These are phyloP conservation scores for Exocentrus adspersus DNA, from an alignment of 2,888 invertebrate genomes.

Conservation along the genomic window DNA sequence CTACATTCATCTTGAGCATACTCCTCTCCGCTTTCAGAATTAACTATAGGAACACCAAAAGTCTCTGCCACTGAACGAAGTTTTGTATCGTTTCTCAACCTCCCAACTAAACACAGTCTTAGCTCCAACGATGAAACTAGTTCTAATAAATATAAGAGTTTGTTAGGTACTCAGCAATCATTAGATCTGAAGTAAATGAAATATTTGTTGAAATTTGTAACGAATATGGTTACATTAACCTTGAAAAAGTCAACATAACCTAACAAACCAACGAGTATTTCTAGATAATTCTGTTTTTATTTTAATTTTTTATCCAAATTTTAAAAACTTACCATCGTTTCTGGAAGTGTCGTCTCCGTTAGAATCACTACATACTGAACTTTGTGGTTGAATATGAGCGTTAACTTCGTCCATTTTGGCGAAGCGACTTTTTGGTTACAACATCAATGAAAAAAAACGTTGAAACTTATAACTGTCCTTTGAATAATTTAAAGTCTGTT, in stretches of 20 bases:
- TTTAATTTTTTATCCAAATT: background rate
- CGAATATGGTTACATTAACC: slow-evolving; percentile 46
- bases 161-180: too few species aligned
- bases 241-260: slow-evolving; percentile 55
- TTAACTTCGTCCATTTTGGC: slow-evolving; percentile 64
- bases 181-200: too few species aligned
- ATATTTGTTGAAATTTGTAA: too few species aligned
- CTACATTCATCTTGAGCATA: slow-evolving; percentile 69
- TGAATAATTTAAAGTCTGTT: slow-evolving; percentile 20
- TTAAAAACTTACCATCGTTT: slow-evolving; percentile 56
- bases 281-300: background rate
- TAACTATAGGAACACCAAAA: slow-evolving; percentile 72
- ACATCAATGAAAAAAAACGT: slow-evolving; percentile 50
- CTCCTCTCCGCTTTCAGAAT: slow-evolving; percentile 71
- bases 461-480: slow-evolving; percentile 30
- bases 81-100: slow-evolving; percentile 66
- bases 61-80: slow-evolving; percentile 69
- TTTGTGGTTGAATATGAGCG: slow-evolving; percentile 60
- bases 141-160: slow-evolving; percentile 32
- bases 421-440: slow-evolving; percentile 56
- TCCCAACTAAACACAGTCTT: slow-evolving; percentile 74
- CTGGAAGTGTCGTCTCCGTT: slow-evolving; percentile 58
- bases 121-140: slow-evolving; percentile 60
- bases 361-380: slow-evolving; percentile 62
- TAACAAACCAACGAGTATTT: slow-evolving; percentile 40